These are phyloP conservation scores for Tortricodes alternella DNA, from an alignment of 2,888 invertebrate species.

Conservation along the genomic window DNA sequence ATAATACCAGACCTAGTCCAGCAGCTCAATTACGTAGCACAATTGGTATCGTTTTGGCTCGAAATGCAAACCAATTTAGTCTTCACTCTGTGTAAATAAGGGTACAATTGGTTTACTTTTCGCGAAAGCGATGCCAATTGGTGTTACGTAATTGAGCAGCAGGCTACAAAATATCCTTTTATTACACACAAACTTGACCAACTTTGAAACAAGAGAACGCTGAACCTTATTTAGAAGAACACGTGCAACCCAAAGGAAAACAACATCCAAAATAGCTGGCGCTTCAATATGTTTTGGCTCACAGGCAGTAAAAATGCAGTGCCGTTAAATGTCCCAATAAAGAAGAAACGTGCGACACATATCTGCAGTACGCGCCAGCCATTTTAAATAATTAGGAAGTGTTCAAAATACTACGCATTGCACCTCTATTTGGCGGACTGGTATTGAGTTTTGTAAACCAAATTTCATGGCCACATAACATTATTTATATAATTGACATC, in stretches of 20 bases:
- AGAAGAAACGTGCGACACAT: slow-evolving; percentile 39
- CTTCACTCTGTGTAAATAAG: no score
- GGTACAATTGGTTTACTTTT: no score
- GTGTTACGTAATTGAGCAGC: no score
- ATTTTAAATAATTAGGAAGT: slow-evolving; percentile 19
- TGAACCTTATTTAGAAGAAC: background rate
- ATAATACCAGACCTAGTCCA: background rate
- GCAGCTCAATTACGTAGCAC: no score
- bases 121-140: no score
- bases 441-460: background rate
- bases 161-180: no score
- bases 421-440: slow-evolving; percentile 11
- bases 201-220: background rate
- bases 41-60: no score
- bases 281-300: background rate
- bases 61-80: no score
- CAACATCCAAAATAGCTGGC: background rate
- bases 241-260: background rate
- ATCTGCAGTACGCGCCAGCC: background rate
- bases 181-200: background rate
- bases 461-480: slow-evolving; percentile 6
- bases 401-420: slow-evolving; percentile 8
- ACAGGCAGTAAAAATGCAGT: slow-evolving; percentile 51
- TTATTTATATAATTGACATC: slow-evolving; percentile 1
- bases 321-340: slow-evolving; percentile 59